Evolutionary conservation across 2,888 invertebrate genomes (phyloP).

Genomic region (Drosophila melanosoma): DNA sequence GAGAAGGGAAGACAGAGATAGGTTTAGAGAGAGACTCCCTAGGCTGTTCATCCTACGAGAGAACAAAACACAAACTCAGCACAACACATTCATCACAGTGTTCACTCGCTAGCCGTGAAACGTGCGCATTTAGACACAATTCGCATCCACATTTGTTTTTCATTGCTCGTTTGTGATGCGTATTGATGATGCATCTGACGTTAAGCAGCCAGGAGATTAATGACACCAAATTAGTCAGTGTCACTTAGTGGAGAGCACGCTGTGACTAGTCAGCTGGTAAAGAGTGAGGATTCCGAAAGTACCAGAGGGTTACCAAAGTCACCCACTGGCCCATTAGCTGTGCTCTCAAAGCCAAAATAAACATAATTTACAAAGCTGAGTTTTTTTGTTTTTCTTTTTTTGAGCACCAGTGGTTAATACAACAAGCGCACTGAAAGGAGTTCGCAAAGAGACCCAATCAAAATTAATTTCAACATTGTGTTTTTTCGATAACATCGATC

Average conservation of each 20-base stretch:
- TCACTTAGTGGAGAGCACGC: conserved; percentile 68
- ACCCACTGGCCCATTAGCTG: conserved; percentile 50
- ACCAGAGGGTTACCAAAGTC: conserved; percentile 5
- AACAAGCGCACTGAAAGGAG: conserved; percentile 41
- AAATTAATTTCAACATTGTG: conserved; percentile 77
- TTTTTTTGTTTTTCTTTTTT: conserved; percentile 1
- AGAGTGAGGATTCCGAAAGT: neutral
- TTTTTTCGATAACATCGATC: conserved; percentile 71
- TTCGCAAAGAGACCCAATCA: conserved; percentile 39
- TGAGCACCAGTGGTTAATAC: conserved; percentile 55
- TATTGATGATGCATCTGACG: conserved; percentile 71
- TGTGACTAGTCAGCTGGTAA: conserved; percentile 22
- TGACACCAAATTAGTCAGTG: conserved; percentile 76
- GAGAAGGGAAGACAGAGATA: neutral
- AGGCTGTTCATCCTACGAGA: conserved; percentile 14
- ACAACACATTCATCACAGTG: conserved; percentile 56
- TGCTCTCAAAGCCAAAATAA: conserved; percentile 61
- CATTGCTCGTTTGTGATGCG: conserved; percentile 57
- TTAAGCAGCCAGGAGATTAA: conserved; percentile 77
- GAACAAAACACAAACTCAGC: conserved; percentile 1
- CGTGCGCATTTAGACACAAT: conserved; percentile 7
- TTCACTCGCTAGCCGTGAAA: neutral
- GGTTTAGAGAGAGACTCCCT: neutral
- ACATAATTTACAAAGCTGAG: conserved; percentile 60
- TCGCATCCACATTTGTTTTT: conserved; percentile 25